Percentiles rank a stretch among this genome's conserved stretches.
Conservation (phyloP, 2,113 vertebrate genomes). For the Poeciliopsis prolifica region DNA sequence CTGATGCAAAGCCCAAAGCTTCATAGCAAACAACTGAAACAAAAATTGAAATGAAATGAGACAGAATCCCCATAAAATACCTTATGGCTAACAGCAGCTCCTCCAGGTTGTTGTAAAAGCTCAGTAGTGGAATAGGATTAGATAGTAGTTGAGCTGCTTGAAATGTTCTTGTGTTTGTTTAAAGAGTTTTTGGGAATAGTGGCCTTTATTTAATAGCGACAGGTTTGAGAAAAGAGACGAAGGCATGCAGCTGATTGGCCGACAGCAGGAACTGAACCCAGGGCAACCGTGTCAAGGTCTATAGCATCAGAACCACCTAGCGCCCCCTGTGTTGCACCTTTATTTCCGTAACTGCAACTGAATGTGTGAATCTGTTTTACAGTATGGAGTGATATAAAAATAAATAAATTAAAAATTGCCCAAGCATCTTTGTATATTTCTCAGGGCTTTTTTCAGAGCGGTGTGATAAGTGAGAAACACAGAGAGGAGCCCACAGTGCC, state of each 20-base stretch:
- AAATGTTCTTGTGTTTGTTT: no score
- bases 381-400: background rate
- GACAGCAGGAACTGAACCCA: no score
- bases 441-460: background rate
- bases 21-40: background rate
- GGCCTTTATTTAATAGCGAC: no score
- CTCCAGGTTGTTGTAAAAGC: background rate
- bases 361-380: background rate
- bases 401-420: background rate
- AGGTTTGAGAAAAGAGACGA: no score
- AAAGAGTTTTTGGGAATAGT: no score
- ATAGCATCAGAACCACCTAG: no score
- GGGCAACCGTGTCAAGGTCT: no score
- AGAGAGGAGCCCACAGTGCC: accelerated
- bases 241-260: no score
- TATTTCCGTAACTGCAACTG: no score
- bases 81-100: background rate
- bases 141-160: no score
- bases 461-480: slow-evolving; percentile 2
- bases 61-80: background rate
- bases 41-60: background rate
- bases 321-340: no score
- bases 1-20: background rate
- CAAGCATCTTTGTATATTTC: background rate
- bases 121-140: no score